Evolutionary conservation across 2,113 vertebrate genomes (phyloP), one percentile per base, ranked within the genome.

Genomic region (Pachyramphus minor): DNA sequence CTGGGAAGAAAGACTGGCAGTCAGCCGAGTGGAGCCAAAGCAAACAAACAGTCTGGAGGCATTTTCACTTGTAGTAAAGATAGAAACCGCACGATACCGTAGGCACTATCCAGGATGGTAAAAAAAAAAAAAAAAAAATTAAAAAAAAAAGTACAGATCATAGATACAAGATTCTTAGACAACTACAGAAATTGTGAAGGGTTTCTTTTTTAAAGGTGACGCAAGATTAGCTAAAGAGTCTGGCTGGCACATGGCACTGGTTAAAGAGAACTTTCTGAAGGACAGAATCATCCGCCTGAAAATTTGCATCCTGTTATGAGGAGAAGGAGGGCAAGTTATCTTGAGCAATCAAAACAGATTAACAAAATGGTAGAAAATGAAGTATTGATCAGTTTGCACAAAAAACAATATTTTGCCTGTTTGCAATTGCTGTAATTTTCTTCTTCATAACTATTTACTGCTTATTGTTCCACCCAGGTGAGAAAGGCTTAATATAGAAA

Each of bases 91-190:
- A 47, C 67, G 63, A 64, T 33, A 59, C 30, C 45, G 63, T 17
- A 55, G 28, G 4, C 35, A 52, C 44, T 56, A 82, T 42, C 23
- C 44, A 69, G 31, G 39, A 72, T 20, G 19, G 64, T 55, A 66
- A 2, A 2, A 10, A n/a, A 3, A 10, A 1, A 2, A 7, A 5
- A 6, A 17, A 11, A 13, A 35, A 7, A 45, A n/a, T n/a, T n/a
- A n/a, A 8, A 14, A 37, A 33, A 14, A 62, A 24, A 15, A 27
- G 3, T 5, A 21, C 6, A 27, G 39, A 47, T 58, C 10, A 66
- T 17, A 83, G 49, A 56, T 2, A 2, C 27, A 82, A 87, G 15
- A 73, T 59, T 6, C 53, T 72, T 49, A 58, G 28, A 14, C 18
- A 89, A 76, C 41, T 76, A 5, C 31, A 76, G 37, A 67, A 89